These are phyloP conservation scores for Syrphus vitripennis DNA, from an alignment of 2,888 invertebrate species.

Conservation along the genomic window DNA sequence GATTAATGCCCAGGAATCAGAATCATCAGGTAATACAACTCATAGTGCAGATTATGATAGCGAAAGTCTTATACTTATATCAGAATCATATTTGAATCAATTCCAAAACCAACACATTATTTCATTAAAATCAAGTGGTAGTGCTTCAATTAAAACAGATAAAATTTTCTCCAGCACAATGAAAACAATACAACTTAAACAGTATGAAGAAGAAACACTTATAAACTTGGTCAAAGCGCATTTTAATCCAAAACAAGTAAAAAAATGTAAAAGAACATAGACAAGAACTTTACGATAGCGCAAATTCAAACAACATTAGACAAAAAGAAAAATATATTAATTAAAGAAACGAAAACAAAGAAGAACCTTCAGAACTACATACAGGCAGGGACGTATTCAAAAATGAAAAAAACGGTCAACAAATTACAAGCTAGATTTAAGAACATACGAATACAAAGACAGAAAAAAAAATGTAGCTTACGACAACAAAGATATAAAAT, in stretches of 20 bases:
- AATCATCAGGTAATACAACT: background rate
- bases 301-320: background rate
- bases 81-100: background rate
- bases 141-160: background rate
- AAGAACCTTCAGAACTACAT: background rate
- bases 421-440: background rate
- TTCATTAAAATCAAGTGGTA: background rate
- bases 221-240: background rate
- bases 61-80: constrained; percentile 17
- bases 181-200: background rate
- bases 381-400: background rate
- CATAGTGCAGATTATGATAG: constrained; percentile 21
- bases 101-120: background rate
- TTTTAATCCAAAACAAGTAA: background rate
- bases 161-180: background rate
- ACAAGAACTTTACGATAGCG: background rate
- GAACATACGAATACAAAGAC: background rate
- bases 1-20: too few relatives aligned
- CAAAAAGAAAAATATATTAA: too few relatives aligned
- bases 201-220: background rate
- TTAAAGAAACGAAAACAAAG: background rate
- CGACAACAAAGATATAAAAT: background rate
- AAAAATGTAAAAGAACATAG: background rate
- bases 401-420: background rate
- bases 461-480: background rate